Evolutionary conservation across 2,113 vertebrate species (phyloP).

Genomic region (Bombycilla garrulus): DNA sequence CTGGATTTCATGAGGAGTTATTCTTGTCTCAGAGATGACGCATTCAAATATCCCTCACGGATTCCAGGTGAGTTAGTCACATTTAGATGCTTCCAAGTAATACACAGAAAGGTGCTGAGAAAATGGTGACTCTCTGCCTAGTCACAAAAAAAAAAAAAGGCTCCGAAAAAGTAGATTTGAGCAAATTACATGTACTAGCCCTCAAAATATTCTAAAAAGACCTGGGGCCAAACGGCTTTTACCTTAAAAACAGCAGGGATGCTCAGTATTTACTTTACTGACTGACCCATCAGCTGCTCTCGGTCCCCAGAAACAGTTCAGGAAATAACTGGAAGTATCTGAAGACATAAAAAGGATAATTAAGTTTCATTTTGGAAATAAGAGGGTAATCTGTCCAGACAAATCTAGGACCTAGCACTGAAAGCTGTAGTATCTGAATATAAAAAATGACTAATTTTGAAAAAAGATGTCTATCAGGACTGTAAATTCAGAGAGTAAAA

Average conservation of each 20-base stretch:
- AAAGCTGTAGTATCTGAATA: constrained; percentile 38
- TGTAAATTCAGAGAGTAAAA: constrained; percentile 28
- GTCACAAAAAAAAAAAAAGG: background rate
- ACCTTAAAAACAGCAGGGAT: background rate
- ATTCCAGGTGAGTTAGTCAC: constrained; percentile 59
- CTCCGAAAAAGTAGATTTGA: background rate
- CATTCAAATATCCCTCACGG: background rate
- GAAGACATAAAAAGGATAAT: constrained; percentile 47
- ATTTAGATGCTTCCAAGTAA: constrained; percentile 33
- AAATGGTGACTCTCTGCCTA: background rate
- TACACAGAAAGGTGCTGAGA: constrained; percentile 11
- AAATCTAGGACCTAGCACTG: constrained; percentile 26
- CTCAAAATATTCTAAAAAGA: background rate
- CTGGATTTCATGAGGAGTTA: constrained; percentile 1
- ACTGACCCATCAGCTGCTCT: background rate
- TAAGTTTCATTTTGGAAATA: constrained; percentile 47
- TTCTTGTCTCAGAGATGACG: constrained; percentile 30
- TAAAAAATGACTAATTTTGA: constrained; percentile 46
- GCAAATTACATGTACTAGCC: background rate
- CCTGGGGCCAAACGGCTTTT: background rate
- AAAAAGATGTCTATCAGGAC: constrained; percentile 46
- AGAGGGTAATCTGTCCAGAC: constrained; percentile 53
- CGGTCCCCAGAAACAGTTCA: background rate
- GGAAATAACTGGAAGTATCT: constrained; percentile 24
- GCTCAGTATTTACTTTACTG: background rate